A percentile compares a stretch with the other conserved stretches of the same genome.
These are phyloP conservation scores for Paratrypauchen microcephalus DNA, from an alignment of 2,797 vertebrate species.

Conservation along the genomic window DNA sequence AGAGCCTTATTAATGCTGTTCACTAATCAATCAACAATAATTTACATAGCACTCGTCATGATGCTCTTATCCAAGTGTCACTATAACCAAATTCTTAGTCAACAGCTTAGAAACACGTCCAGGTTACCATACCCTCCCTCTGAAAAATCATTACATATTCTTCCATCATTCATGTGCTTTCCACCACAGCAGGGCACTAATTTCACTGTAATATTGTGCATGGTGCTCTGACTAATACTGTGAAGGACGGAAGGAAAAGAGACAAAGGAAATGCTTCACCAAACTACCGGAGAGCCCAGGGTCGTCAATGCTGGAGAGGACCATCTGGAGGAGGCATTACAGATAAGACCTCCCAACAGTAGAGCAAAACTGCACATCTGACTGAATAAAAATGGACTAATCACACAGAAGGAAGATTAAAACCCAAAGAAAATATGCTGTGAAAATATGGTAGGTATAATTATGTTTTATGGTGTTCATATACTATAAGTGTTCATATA, in stretches of 20 bases:
- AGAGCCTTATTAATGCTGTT: background rate
- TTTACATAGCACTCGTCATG: background rate
- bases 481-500: no score
- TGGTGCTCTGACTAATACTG: conserved; percentile 63
- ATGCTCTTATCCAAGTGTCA: background rate
- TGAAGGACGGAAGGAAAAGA: conserved; percentile 58
- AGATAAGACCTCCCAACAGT: conserved; percentile 44
- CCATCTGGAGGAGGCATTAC: conserved; percentile 66
- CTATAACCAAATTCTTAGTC: background rate
- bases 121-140: conserved; percentile 42
- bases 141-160: conserved; percentile 43
- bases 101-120: conserved; percentile 10
- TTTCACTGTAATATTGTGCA: conserved; percentile 58
- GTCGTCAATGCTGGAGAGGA: conserved; percentile 42
- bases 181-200: conserved; percentile 61
- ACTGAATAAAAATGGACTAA: conserved; percentile 19
- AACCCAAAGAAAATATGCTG: conserved; percentile 1
- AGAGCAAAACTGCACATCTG: conserved; percentile 24
- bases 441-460: background rate
- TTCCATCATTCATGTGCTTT: conserved; percentile 53
- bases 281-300: conserved; percentile 31
- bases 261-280: conserved; percentile 34
- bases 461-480: background rate
- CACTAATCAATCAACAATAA: background rate
- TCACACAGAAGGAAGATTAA: conserved; percentile 19